Evolutionary conservation across 2,888 invertebrate species (phyloP), one percentile per base, ranked within the genome.

Genomic region (Cephonodes hylas): DNA sequence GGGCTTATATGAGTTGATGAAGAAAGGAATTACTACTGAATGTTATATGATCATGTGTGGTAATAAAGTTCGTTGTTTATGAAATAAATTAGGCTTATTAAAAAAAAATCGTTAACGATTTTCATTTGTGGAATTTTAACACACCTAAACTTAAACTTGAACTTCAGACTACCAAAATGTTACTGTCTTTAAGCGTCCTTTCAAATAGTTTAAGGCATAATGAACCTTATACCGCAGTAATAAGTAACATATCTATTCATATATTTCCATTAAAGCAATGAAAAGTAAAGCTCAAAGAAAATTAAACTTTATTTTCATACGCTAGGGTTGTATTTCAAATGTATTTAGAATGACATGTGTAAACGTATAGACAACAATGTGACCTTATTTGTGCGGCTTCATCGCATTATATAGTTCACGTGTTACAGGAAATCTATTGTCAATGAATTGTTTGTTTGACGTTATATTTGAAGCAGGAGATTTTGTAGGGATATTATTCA

Each of bases 321-420:
- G 0, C 58, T 68, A 74, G 42, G 48, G 70, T 69, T 58, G n/a
- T n/a, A 44, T 62, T 70, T 71, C 18, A 59, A 10, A 58, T 67
- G 62, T 38, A 2, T 15, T 5, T 7, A 0, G 23, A 27, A 38
- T 15, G 60, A 57, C 59, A 61, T 60, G 62, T 63, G 15, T 71
- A 70, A 71, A 74, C 62, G 72, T 71, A 75, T 76, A 69, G 64
- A 70, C 63, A 46, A 76, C 77, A 70, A 72, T 67, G 64, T 66
- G 83, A 71, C 82, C 83, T 83, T 76, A 73, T 73, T 72, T 59
- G 60, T 78, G 71, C 27, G 86, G 80, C 76, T 83, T 87, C 88
- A 88, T 88, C 86, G 85, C 83, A 86, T 88, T 88, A 88, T 48
- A 38, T 60, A 62, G 60, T 63, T 73, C 76, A 79, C 80, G 78